Percentiles rank a stretch among this genome's conserved stretches.
Conservation (phyloP, 2,888 invertebrate species). For the Drosophila algonquin region DNA sequence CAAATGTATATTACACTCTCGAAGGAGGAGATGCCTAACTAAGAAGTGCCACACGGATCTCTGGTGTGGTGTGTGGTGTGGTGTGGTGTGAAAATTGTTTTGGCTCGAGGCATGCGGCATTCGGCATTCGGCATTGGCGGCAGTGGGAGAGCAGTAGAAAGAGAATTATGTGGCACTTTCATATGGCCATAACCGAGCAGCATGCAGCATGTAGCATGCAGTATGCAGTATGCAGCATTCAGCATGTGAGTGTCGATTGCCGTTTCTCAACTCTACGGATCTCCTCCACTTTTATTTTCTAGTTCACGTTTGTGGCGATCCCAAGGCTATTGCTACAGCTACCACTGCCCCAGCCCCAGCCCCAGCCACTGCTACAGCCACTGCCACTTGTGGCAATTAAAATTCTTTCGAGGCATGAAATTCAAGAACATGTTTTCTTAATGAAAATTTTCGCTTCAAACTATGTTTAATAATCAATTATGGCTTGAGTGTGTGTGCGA, state of each 20-base stretch:
- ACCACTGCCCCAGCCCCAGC: conserved; percentile 1
- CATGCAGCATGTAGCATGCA: conserved; percentile 25
- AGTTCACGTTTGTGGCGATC: conserved; percentile 46
- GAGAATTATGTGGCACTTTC: conserved; percentile 69
- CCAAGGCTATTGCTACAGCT: conserved; percentile 29
- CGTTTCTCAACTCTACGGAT: conserved; percentile 9
- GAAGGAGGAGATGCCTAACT: background rate
- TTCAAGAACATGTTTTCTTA: conserved; percentile 73
- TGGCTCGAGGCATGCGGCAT: conserved; percentile 52
- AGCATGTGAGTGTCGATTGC: conserved; percentile 36
- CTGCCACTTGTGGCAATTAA: conserved; percentile 64
- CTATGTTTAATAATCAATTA: conserved; percentile 75
- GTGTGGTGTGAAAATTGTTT: conserved; percentile 72
- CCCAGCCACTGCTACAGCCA: conserved; percentile 1
- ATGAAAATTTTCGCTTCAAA: conserved; percentile 38
- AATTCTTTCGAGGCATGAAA: conserved; percentile 77
- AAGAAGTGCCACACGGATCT: background rate
- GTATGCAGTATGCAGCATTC: conserved; percentile 29
- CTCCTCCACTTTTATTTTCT: conserved; percentile 49
- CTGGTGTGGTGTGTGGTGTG: conserved; percentile 24
- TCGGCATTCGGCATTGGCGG: background rate
- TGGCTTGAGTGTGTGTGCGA: conserved; percentile 3
- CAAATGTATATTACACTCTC: background rate
- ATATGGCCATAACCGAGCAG: conserved; percentile 62
- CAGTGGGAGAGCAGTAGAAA: conserved; percentile 4